Conservation (phyloP, 30 jellyfish, hydroid and myxozoan genomes). For the Aurelia aurita region DNA sequence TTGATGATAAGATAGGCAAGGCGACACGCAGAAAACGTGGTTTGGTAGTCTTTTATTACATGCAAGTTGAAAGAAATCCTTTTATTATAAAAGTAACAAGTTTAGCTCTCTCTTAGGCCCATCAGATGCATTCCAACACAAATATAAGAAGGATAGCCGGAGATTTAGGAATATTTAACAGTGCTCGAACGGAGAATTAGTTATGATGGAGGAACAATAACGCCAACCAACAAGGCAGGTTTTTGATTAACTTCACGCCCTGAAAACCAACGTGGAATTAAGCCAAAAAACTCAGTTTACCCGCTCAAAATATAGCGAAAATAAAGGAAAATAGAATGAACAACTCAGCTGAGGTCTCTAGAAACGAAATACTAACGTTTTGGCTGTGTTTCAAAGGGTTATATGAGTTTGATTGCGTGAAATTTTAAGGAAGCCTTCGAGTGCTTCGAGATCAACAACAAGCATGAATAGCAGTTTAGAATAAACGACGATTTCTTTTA, state of each 20-base stretch:
- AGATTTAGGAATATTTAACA: not conserved
- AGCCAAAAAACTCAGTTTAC: conserved; percentile 23
- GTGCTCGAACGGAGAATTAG: conserved; percentile 39
- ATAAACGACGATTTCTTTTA: conserved; percentile 67
- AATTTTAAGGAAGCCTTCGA: conserved; percentile 55
- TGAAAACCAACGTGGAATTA: conserved; percentile 59
- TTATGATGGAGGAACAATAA: conserved; percentile 85
- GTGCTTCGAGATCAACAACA: conserved; percentile 84
- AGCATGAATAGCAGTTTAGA: conserved; percentile 71
- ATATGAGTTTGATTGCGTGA: not conserved
- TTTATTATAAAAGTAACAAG: not conserved
- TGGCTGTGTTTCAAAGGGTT: not conserved
- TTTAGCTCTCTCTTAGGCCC: conserved; percentile 2
- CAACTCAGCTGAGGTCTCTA: not conserved
- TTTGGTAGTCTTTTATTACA: not conserved
- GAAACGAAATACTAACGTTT: not conserved
- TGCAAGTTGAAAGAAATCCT: not conserved
- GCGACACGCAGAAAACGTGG: conserved; percentile 15
- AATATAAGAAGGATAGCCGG: not conserved
- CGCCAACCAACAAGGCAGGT: conserved; percentile 86
- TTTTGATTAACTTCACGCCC: conserved; percentile 91
- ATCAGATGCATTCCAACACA: conserved; percentile 33
- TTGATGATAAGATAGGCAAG: conserved; percentile 1
- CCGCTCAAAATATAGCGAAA: conserved; percentile 51
- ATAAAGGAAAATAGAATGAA: conserved; percentile 31